Evolutionary conservation across 1,140 invertebrate species (phyloP), one percentile per base, ranked within the genome.

Genomic region (Drosophila kepulauana): DNA sequence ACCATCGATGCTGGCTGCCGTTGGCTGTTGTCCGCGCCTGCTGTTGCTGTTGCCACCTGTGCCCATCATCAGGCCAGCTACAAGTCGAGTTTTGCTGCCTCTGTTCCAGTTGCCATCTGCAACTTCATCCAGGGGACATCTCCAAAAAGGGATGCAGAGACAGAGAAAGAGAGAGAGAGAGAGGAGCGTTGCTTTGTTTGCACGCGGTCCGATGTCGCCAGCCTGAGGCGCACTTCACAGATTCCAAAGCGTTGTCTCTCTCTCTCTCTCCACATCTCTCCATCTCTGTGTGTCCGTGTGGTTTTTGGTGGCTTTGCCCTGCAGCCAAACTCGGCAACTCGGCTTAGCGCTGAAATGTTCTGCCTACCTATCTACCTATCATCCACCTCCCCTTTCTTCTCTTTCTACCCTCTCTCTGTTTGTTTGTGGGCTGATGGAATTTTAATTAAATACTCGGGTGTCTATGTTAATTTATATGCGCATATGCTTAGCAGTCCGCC

Each of bases 381-480:
- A 10, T 33, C 5, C 30, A 41, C 7, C 25, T 48, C 52, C 52
- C 52, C 52, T 15, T 46, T 8, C 25, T 16, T 51, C 58, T 38
- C 49, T 54, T 30, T 35, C 8, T 16, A 1, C 16, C 1, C 16
- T 16, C 28, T 54, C 6, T 54, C n/a, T 72, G 54, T 57, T 46
- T 59, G 69, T 67, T 49, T 71, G 57, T 75, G 79, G 64, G 66
- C 81, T 89, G 85, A 89, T 89, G 85, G 85, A 89, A 89, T 89
- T 89, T 89, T 89, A 89, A 89, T 89, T 89, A 89, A 89, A 89
- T 89, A 89, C 85, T 90, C 81, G 49, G 86, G 81, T 85, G 86
- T 89, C 85, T 89, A 89, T 89, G 85, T 89, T 89, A 89, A 89
- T 89, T 89, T 89, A 90, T 89, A 89, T 89, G 85, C 85, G 85